phyloP scores from a whole-genome alignment of 2,888 invertebrate species.

The Leptinotarsa tumamoca region DNA sequence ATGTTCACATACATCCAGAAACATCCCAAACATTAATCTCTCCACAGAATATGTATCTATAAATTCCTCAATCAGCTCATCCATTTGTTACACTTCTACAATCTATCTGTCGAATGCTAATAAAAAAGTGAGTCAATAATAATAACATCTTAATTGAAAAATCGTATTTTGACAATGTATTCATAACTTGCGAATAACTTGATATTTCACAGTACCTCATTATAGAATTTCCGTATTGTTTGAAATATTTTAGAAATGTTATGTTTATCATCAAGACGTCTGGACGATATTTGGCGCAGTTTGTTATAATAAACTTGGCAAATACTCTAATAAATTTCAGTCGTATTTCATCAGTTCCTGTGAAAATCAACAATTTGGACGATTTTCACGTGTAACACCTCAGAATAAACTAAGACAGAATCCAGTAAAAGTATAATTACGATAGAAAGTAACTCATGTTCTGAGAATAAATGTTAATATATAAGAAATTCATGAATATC shows the following conservation, averaged over 20 bases:
- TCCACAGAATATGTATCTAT: too few relatives aligned
- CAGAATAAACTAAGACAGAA: neutral
- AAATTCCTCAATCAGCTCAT: too few relatives aligned
- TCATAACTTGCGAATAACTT: neutral
- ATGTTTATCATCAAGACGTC: conserved; percentile 9
- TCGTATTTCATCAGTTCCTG: conserved; percentile 3
- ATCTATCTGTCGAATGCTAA: too few relatives aligned
- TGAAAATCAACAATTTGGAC: conserved; percentile 9
- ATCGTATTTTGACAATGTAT: neutral
- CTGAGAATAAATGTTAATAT: neutral
- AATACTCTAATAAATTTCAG: conserved; percentile 23
- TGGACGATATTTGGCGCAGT: neutral
- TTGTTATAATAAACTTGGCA: conserved; percentile 16
- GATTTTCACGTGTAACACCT: conserved; percentile 1
- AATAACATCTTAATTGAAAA: conserved; percentile 28
- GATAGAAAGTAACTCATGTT: too few relatives aligned
- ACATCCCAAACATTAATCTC: too few relatives aligned
- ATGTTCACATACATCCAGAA: too few relatives aligned
- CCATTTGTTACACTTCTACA: too few relatives aligned
- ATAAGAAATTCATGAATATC: neutral
- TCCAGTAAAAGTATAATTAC: neutral
- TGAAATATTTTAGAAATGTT: conserved; percentile 1
- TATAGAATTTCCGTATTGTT: conserved; percentile 1
- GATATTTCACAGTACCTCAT: neutral
- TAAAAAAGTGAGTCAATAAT: too few relatives aligned